A percentile compares a stretch with the other conserved stretches of the same genome.
Conservation (phyloP, 1,140 invertebrate species). For the Rhagoletis zephyria region DNA sequence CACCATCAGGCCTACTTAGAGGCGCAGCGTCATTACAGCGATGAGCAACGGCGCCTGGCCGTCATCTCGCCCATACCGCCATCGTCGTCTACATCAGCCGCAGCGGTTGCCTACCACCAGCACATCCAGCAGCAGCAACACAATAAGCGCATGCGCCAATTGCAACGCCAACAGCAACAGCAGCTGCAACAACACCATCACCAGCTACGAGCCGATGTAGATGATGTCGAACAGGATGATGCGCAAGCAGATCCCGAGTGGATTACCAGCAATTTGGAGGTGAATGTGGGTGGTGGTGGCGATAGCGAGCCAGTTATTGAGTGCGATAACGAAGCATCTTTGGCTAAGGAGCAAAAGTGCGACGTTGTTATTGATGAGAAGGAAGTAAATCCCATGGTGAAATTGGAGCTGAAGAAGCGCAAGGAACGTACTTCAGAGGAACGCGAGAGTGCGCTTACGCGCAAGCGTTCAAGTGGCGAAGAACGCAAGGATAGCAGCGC, state of each 20-base stretch:
- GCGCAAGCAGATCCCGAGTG: slow-evolving; percentile 54
- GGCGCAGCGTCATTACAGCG: slow-evolving; percentile 62
- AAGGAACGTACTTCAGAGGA: slow-evolving; percentile 4
- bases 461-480: slow-evolving; percentile 44
- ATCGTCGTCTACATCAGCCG: slow-evolving; percentile 62
- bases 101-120: slow-evolving; percentile 58
- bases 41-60: slow-evolving; percentile 59
- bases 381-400: not conserved
- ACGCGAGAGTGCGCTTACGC: not conserved
- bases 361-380: not conserved
- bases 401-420: not conserved
- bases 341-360: slow-evolving; percentile 34
- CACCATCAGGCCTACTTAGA: slow-evolving; percentile 67
- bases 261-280: slow-evolving; percentile 56
- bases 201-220: slow-evolving; percentile 56
- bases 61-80: slow-evolving; percentile 58
- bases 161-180: slow-evolving; percentile 63
- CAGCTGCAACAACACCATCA: slow-evolving; percentile 65
- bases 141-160: slow-evolving; percentile 62
- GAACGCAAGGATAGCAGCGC: not conserved
- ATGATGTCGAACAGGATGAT: slow-evolving; percentile 44
- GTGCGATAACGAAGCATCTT: not conserved
- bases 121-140: slow-evolving; percentile 66
- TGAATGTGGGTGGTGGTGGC: slow-evolving; percentile 33
- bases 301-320: not conserved